A percentile compares a stretch with the other conserved stretches of the same genome.
These are phyloP conservation scores for Mastomys natalensis DNA, from an alignment of 2,113 vertebrate species.

Conservation along the genomic window DNA sequence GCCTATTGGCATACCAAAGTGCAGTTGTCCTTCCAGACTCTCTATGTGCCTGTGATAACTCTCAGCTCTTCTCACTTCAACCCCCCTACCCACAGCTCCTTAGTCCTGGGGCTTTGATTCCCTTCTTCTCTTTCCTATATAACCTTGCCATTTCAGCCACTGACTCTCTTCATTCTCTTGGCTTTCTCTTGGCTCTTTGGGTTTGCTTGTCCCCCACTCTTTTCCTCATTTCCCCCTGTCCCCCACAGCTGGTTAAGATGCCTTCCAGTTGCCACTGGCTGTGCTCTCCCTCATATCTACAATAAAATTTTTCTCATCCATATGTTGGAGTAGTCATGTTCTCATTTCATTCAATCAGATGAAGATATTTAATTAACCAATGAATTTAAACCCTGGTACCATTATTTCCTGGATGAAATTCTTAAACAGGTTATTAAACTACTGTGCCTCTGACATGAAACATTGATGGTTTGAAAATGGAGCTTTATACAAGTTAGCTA, in stretches of 20 bases:
- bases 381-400: background rate
- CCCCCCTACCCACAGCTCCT: too few relatives aligned
- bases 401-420: constrained; percentile 15
- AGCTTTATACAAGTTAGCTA: background rate
- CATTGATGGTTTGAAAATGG: background rate
- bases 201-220: background rate
- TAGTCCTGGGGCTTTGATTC: background rate
- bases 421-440: constrained; percentile 22
- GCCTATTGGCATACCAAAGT: background rate
- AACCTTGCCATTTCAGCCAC: background rate
- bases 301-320: background rate
- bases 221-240: background rate
- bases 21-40: too few relatives aligned
- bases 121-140: background rate
- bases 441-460: background rate
- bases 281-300: background rate
- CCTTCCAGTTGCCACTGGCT: background rate
- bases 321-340: background rate
- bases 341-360: background rate
- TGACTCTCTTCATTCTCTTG: background rate
- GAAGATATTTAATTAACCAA: background rate
- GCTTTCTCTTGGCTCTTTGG: background rate
- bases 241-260: rapidly evolving
- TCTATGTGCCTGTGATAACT: background rate
- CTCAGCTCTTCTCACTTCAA: background rate